Base-by-base conservation (phyloP, 2,113 vertebrate genomes). In the Stigmatopora argus region DNA sequence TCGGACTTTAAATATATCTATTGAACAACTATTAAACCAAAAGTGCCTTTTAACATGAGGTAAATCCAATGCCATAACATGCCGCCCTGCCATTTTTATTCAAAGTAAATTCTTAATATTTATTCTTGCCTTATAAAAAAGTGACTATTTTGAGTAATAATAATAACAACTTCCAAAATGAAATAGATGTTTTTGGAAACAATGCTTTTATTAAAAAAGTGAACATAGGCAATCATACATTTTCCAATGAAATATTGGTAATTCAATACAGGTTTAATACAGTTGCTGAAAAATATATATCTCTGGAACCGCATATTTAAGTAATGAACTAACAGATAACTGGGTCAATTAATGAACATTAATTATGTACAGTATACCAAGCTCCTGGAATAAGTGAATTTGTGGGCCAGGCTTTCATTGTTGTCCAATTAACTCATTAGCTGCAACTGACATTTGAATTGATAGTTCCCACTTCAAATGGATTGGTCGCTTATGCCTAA, bases 201-300 rank as follows among this genome's bases (percentile, higher is more conserved):
- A 85, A 84, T 74, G 58, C 7, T 72, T 86, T 85, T 85, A 86
- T 81, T 86, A 73, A 56, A 87, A 87, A 78, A 63, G 65, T 81
- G 71, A 75, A 84, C 79, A 83, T 82, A 70, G 69, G 71, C 69
- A 73, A 71, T 77, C 66, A 67, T 69, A 81, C 71, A 83, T 56
- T 53, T 69, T 70, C 75, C 80, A 89, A 74, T 74, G 67, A 65
- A 77, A 72, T 83, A 85, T 77, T 72, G 71, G 76, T 62, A 75
- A 70, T 66, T 70, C 67, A n/a, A 53, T 74, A 79, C 79, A 77
- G 66, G 23, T 79, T 35, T 45, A 45, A 61, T 19, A 21, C n/a
- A 12, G 41, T 44, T 23, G 38, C n/a, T 60, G 15, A 46, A 61
- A 61, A 61, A 61, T 41, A 61, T 61, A 61, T 44, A 45, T 61